Conservation (phyloP, 2,113 vertebrate species). For the Myocastor coypus region DNA sequence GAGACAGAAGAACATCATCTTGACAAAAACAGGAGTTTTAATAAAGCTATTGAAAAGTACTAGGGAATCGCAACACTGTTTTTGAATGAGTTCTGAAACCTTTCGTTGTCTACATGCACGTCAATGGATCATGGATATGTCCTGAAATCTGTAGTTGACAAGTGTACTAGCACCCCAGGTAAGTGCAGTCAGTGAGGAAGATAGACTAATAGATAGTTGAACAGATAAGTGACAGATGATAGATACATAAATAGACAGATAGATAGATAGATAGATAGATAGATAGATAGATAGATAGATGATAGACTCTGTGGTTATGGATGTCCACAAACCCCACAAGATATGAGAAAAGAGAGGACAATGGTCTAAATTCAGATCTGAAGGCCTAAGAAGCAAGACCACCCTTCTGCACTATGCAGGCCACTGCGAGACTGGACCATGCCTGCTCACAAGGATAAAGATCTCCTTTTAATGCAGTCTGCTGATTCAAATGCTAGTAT, state of each 20-base stretch:
- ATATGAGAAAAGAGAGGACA: neutral
- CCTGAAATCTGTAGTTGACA: neutral
- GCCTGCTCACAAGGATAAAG: neutral
- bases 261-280: neutral
- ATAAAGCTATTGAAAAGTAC: neutral
- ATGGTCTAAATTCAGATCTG: neutral
- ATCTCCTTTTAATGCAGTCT: neutral
- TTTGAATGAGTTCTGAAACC: neutral
- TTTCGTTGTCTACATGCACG: neutral
- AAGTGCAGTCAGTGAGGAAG: neutral
- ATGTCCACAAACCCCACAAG: neutral
- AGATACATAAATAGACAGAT: neutral
- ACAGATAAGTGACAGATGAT: too few relatives aligned
- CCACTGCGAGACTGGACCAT: neutral
- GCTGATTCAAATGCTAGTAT: neutral
- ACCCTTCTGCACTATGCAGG: neutral
- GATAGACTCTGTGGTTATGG: neutral
- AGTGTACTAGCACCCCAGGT: neutral
- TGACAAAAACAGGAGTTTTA: neutral
- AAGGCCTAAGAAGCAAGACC: neutral
- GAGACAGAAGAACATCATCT: neutral
- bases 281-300: neutral
- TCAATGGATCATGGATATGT: neutral
- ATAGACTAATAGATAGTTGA: neutral
- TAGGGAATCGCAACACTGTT: neutral